Percentiles rank a stretch among this genome's conserved stretches.
Conservation (phyloP, 2,888 invertebrate genomes). For the Orthosia gracilis region DNA sequence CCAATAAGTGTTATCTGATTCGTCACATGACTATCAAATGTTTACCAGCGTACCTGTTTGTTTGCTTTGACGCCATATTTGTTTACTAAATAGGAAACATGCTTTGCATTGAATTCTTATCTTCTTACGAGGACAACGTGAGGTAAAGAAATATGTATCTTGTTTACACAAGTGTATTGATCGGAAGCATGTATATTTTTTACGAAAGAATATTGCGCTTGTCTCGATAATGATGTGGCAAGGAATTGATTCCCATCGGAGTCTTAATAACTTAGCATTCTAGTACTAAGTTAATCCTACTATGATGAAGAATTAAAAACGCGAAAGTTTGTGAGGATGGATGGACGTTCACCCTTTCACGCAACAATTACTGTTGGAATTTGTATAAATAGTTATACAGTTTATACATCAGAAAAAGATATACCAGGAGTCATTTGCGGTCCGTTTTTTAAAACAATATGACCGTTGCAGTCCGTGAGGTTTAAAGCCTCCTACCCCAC, state of each 20-base stretch:
- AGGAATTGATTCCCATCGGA: neutral
- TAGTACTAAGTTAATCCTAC: neutral
- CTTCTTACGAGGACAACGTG: neutral
- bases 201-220: neutral
- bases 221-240: neutral
- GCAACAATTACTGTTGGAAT: too few species aligned
- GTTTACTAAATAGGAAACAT: conserved; percentile 30
- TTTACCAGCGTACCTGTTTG: conserved; percentile 8
- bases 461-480: too few species aligned
- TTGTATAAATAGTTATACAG: too few species aligned
- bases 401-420: too few species aligned
- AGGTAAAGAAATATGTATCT: neutral
- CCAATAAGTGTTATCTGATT: conserved; percentile 6
- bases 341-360: too few species aligned
- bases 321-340: too few species aligned
- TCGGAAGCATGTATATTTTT: conserved; percentile 12
- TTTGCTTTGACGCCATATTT: conserved; percentile 30
- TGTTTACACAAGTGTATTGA: conserved; percentile 1
- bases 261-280: neutral
- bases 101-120: conserved; percentile 10
- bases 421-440: too few species aligned
- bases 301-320: too few species aligned
- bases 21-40: conserved; percentile 20
- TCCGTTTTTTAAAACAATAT: too few species aligned
- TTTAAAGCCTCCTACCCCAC: too few species aligned